Base-by-base conservation (phyloP, 1,140 invertebrate species). In the Drosophila mauritiana region DNA sequence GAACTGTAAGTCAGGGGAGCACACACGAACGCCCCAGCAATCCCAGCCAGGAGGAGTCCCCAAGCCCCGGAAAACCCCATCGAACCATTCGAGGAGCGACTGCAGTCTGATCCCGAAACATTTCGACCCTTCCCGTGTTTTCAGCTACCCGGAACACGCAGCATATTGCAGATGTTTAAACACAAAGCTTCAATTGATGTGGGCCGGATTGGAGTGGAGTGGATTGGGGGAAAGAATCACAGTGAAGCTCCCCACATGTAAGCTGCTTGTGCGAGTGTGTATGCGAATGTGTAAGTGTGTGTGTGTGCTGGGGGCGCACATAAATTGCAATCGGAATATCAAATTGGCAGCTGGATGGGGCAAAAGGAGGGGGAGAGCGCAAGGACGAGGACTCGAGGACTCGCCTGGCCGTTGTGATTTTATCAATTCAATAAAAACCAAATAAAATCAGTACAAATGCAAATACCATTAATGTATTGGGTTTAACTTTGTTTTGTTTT, bases 371-470 rank as follows among this genome's bases (percentile, higher is more conserved):
- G 48, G 37, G 37, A 27, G 43, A 49, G 45, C 51, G 40, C 64
- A 67, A 61, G 55, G 65, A 54, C 64, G 37, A 45, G 46, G 13
- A 48, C 25, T 27, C 31, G 22, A 42, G 37, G 39, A 42, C 13
- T 39, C 48, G 40, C 51, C 49, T 39, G 76, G 58, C 52, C 62
- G 84, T 78, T 70, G 67, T 80, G 89, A 91, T 91, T 91, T 91
- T 91, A 91, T 91, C 89, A 91, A 91, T 91, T 91, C 89, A 91
- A 91, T 91, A 91, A 91, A 91, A 91, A 89, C 89, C 76, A 89
- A 91, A 91, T 91, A 91, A 91, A 91, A 91, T 91, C 89, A 80
- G 78, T 82, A 91, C 78, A 91, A 90, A 91, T 91, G 83, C 89
- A 91, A 91, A 91, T 91, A 91, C 84, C 89, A 89, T 89, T 85